Percentiles rank a stretch among this genome's conserved stretches.
phyloP scores from a whole-genome alignment of 2,113 vertebrate species.

The Mesitornis unicolor region DNA sequence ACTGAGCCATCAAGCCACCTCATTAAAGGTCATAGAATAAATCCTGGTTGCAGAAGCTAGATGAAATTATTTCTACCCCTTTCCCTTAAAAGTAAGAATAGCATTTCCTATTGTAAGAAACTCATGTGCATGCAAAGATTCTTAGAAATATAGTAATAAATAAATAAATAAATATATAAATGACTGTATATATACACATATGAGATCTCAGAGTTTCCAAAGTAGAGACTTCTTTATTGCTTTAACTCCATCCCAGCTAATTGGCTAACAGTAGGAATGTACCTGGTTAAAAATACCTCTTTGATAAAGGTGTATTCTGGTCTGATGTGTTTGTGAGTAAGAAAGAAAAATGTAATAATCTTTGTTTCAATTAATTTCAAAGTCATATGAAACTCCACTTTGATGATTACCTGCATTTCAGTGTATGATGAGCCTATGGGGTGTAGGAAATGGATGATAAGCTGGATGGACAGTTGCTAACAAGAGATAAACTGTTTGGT shows the following conservation, averaged over 20 bases:
- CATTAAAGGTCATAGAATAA: not conserved
- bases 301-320: no score
- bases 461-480: not conserved
- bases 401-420: not conserved
- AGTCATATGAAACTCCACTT: not conserved
- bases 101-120: not conserved
- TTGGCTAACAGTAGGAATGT: not conserved
- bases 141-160: not conserved
- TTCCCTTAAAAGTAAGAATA: not conserved
- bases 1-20: not conserved
- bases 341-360: not conserved
- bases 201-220: not conserved
- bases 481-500: not conserved
- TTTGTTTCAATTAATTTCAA: not conserved
- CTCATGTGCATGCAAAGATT: not conserved
- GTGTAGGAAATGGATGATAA: not conserved
- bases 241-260: not conserved
- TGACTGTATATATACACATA: fast-evolving
- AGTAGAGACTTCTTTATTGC: not conserved
- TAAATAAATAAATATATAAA: not conserved
- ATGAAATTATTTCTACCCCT: not conserved
- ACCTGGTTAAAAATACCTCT: not conserved
- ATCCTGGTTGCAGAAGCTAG: not conserved
- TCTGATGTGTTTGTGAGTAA: fast-evolving
- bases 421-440: not conserved